These are phyloP conservation scores for Caranx ignobilis DNA, from an alignment of 2,113 vertebrate species.

Conservation along the genomic window DNA sequence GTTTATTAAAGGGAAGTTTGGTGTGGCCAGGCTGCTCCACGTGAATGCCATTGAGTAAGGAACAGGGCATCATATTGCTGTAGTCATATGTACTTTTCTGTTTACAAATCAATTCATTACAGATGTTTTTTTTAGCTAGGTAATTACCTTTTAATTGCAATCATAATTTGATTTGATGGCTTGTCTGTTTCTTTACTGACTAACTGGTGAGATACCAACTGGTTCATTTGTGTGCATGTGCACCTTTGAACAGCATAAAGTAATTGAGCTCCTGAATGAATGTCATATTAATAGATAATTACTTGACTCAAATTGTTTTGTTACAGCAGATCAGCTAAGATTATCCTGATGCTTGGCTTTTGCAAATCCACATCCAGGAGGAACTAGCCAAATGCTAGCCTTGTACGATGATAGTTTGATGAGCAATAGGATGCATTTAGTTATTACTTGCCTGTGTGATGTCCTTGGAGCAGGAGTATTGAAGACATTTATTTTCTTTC, in stretches of 20 bases:
- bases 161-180: conserved; percentile 2
- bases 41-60: too few species aligned
- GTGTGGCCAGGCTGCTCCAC: too few species aligned
- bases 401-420: not conserved
- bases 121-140: too few species aligned
- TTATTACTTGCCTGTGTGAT: not conserved
- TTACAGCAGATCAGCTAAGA: not conserved
- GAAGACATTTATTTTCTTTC: not conserved
- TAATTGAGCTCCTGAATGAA: conserved; percentile 1
- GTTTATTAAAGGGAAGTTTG: too few species aligned
- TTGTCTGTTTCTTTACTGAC: conserved; percentile 8
- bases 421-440: not conserved
- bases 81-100: too few species aligned
- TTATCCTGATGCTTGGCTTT: not conserved
- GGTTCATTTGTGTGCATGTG: conserved; percentile 2
- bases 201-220: conserved; percentile 23
- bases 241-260: not conserved
- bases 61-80: too few species aligned
- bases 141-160: conserved; percentile 6
- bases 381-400: not conserved
- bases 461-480: not conserved
- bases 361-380: not conserved
- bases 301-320: conserved; percentile 10
- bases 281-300: conserved; percentile 8
- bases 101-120: too few species aligned